Percentiles rank a stretch among this genome's conserved stretches.
Evolutionary conservation across 2,888 invertebrate species (phyloP).

Genomic region (Biston betularia): DNA sequence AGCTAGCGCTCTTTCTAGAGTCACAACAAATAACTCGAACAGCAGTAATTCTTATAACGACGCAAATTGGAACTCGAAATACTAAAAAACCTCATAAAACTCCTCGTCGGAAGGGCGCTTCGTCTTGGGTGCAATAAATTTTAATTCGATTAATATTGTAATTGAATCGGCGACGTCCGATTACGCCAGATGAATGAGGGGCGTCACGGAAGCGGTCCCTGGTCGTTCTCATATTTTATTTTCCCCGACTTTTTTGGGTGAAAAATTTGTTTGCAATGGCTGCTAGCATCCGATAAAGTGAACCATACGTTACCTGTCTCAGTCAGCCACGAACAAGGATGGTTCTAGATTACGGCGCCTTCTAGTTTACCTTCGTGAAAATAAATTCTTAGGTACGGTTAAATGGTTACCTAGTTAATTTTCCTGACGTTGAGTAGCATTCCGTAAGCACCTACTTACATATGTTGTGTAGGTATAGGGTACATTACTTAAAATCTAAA

Average conservation of each 20-base stretch:
- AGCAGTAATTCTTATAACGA: conserved; percentile 18
- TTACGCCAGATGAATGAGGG: conserved; percentile 41
- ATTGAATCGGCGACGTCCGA: conserved; percentile 44
- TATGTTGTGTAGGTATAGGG: neutral
- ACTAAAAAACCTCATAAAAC: conserved; percentile 29
- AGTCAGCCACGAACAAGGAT: conserved; percentile 29
- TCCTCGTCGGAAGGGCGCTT: conserved; percentile 27
- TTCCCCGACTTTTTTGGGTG: conserved; percentile 26
- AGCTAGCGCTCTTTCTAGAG: neutral
- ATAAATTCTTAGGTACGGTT: conserved; percentile 36
- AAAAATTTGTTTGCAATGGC: conserved; percentile 42
- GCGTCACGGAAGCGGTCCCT: conserved; percentile 36
- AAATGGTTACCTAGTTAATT: conserved; percentile 17
- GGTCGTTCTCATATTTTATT: conserved; percentile 32
- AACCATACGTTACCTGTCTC: conserved; percentile 39
- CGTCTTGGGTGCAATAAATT: conserved; percentile 40
- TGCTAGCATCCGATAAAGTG: conserved; percentile 41
- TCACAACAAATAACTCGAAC: conserved; percentile 5
- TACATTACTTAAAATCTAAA: too few species aligned
- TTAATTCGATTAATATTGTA: conserved; percentile 41
- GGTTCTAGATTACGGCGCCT: conserved; percentile 31
- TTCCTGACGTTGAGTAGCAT: conserved; percentile 4
- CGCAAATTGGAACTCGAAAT: conserved; percentile 23
- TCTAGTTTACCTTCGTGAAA: conserved; percentile 20
- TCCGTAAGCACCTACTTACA: neutral